Conservation (phyloP, 2,113 vertebrate genomes). For the Notarius quadriscutis region DNA sequence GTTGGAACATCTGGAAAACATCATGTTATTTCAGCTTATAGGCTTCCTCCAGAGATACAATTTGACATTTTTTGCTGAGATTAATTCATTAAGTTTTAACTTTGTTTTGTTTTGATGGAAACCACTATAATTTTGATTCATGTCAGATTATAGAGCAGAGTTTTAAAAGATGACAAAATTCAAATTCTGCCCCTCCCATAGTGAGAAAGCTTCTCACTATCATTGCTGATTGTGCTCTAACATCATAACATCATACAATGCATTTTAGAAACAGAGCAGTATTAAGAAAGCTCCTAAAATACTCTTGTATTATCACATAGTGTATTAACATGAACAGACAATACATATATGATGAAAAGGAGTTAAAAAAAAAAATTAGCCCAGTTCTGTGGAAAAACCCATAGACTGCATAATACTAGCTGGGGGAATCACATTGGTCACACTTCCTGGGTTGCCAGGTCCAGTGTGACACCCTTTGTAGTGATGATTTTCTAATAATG, state of each 20-base stretch:
- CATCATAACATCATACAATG: not conserved
- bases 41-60: slow-evolving; percentile 45
- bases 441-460: slow-evolving; percentile 4
- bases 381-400: not conserved
- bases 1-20: slow-evolving; percentile 54
- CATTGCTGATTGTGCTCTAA: not conserved
- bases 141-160: not conserved
- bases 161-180: not conserved
- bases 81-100: not conserved
- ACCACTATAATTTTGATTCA: not conserved
- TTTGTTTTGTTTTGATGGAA: not conserved
- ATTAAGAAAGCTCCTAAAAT: not conserved
- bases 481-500: slow-evolving; percentile 25
- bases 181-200: not conserved
- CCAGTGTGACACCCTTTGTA: not conserved
- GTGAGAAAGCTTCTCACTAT: not conserved
- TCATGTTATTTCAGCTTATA: slow-evolving; percentile 27
- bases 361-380: not conserved
- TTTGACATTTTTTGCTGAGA: not conserved
- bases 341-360: not conserved
- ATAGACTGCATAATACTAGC: not conserved
- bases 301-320: not conserved
- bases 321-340: not conserved
- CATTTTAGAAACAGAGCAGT: not conserved
- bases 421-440: not conserved